phyloP scores from a whole-genome alignment of 2,797 vertebrate species.

The Tenualosa ilisha region DNA sequence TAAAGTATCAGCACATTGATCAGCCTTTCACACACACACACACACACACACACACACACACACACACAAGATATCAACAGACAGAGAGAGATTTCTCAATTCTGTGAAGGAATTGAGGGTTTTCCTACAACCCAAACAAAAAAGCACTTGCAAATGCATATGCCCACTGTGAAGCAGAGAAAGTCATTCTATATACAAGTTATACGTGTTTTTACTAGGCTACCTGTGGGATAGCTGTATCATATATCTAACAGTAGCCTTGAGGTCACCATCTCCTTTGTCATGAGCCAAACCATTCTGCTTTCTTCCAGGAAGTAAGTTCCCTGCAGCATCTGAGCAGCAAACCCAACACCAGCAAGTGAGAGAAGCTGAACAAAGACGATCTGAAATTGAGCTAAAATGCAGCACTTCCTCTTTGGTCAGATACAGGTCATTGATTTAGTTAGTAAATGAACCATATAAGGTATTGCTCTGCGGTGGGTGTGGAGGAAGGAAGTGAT shows the following conservation, averaged over 20 bases:
- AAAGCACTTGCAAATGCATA: no score
- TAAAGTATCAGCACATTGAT: background rate
- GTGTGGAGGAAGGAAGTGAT: conserved; percentile 27
- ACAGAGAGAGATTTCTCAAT: background rate
- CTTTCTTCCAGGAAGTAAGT: background rate
- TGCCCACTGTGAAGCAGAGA: background rate
- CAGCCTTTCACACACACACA: background rate
- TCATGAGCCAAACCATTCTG: background rate
- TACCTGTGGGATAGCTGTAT: background rate
- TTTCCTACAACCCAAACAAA: background rate
- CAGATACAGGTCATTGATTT: background rate
- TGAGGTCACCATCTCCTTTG: background rate
- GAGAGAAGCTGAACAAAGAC: background rate
- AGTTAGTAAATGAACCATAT: conserved; percentile 8
- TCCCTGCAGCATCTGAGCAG: background rate
- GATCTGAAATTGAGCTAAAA: background rate
- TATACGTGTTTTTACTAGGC: background rate
- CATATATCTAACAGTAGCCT: background rate
- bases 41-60: no score
- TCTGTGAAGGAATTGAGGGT: background rate
- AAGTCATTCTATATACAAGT: background rate
- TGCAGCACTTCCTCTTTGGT: background rate
- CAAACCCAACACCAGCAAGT: background rate
- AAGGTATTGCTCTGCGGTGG: background rate
- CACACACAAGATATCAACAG: background rate